Evolutionary conservation across 2,113 vertebrate species (phyloP).

Genomic region (Carassius auratus): DNA sequence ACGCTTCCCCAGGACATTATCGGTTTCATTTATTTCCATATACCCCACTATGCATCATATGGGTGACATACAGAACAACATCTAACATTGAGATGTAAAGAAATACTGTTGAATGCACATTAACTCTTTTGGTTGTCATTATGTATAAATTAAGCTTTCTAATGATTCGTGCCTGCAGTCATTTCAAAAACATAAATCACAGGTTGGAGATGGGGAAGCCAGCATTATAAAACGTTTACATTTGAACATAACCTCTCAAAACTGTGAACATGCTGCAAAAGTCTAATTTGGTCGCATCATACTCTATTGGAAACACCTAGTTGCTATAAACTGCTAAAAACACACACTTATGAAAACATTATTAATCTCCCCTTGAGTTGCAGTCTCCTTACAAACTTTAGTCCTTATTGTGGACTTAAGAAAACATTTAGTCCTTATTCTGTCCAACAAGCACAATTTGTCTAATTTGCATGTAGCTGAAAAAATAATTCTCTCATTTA

Average conservation of each 20-base stretch:
- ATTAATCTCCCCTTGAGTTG: not conserved
- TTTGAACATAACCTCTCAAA: not conserved
- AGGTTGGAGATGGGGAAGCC: not conserved
- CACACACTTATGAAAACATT: not conserved
- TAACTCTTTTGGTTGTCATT: not conserved
- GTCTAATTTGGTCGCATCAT: not conserved
- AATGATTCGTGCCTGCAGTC: not conserved
- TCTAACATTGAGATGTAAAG: not conserved
- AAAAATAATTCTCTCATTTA: constrained; percentile 37
- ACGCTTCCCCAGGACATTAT: not conserved
- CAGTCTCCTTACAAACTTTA: not conserved
- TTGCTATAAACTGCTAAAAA: not conserved
- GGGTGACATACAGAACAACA: not conserved
- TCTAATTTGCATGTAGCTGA: constrained; percentile 6
- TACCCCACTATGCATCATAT: not conserved
- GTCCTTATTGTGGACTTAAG: no score
- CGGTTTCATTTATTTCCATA: not conserved
- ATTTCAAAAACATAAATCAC: not conserved
- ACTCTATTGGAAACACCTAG: not conserved
- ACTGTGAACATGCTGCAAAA: not conserved
- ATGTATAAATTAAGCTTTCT: not conserved
- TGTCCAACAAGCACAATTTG: not conserved
- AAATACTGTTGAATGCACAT: not conserved
- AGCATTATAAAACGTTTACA: not conserved
- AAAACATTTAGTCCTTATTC: not conserved